phyloP scores from a whole-genome alignment of 2,113 vertebrate species.

The Sphaerodactylus townsendi region DNA sequence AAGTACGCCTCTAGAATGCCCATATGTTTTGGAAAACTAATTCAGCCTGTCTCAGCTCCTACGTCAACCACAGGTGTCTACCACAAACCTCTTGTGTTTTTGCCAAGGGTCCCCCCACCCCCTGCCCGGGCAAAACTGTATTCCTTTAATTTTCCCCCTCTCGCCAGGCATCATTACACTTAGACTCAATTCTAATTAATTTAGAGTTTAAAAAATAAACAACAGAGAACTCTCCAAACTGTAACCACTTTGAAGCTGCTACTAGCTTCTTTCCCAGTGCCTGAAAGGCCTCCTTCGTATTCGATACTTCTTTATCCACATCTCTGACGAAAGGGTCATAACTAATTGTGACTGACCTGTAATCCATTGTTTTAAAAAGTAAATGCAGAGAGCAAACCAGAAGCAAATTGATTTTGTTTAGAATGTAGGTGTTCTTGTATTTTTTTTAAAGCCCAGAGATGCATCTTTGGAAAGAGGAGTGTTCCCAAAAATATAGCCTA shows the following conservation, averaged over 20 bases:
- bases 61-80: not conserved
- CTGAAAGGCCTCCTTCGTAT: not conserved
- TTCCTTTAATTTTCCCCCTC: not conserved
- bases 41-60: too few species aligned
- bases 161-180: not conserved
- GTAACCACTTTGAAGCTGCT: not conserved
- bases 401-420: not conserved
- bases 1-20: not conserved
- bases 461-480: too few species aligned
- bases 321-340: not conserved
- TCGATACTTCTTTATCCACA: not conserved
- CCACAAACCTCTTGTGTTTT: not conserved
- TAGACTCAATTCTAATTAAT: not conserved
- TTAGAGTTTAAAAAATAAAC: conserved; percentile 5
- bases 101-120: not conserved
- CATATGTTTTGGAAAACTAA: too few species aligned
- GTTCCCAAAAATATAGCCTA: not conserved
- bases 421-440: not conserved
- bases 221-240: not conserved
- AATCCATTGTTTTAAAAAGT: not conserved
- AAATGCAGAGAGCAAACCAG: not conserved
- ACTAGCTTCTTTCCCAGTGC: not conserved
- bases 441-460: not conserved
- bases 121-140: too few species aligned
- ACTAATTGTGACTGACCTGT: not conserved